A percentile compares a stretch with the other conserved stretches of the same genome.
Evolutionary conservation across 1,140 invertebrate species (phyloP).

Genomic region (Achatina immaculata): DNA sequence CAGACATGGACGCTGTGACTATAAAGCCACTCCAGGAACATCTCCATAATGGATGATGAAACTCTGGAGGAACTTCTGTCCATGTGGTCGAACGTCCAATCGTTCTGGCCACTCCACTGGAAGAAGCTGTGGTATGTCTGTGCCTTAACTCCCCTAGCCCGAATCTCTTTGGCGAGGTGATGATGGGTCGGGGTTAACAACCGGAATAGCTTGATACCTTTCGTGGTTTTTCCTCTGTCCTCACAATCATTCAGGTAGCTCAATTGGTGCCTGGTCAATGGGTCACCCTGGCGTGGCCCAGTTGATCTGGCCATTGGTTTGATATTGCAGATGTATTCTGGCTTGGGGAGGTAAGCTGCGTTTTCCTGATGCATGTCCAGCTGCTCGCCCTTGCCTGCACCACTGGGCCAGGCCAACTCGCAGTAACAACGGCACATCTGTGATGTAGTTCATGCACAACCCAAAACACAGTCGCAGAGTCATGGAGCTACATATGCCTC

Average conservation of each 20-base stretch:
- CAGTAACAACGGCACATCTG: neutral
- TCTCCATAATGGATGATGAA: no score
- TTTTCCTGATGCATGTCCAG: neutral
- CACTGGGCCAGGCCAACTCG: neutral
- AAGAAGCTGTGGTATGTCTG: slow-evolving; percentile 5
- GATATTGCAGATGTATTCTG: neutral
- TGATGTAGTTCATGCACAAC: neutral
- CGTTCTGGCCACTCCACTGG: no score
- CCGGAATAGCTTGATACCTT: neutral
- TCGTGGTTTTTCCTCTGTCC: neutral
- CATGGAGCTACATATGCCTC: neutral
- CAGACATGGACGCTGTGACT: no score
- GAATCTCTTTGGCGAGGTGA: neutral
- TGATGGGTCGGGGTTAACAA: neutral
- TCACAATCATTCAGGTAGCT: neutral
- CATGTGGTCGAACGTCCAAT: no score
- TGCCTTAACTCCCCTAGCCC: neutral
- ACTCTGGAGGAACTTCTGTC: no score
- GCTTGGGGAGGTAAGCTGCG: neutral
- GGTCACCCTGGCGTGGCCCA: neutral
- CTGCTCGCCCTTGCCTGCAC: neutral
- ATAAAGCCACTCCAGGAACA: no score
- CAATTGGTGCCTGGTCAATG: neutral
- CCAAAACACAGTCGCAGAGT: neutral
- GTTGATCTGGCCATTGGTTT: neutral